Evolutionary conservation across 2,888 invertebrate species (phyloP).

Genomic region (Agrochola circellaris): DNA sequence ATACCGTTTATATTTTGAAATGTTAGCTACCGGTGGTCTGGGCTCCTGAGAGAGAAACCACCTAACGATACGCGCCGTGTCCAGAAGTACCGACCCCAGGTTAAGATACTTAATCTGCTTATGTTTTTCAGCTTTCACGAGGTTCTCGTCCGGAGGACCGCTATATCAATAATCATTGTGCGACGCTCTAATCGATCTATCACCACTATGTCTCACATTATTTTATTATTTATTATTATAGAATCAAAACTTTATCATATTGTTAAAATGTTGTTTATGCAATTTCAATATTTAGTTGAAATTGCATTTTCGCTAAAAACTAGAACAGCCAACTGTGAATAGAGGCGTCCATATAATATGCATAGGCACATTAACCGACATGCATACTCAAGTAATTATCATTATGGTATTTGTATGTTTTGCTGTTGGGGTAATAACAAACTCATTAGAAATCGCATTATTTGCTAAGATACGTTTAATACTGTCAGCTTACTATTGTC

Average conservation of each 20-base stretch:
- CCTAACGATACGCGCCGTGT: too few relatives aligned
- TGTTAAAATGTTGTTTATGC: background rate
- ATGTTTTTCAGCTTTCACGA: too few relatives aligned
- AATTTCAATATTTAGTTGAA: background rate
- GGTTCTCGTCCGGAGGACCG: too few relatives aligned
- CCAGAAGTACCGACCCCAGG: too few relatives aligned
- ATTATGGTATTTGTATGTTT: background rate
- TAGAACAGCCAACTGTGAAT: background rate
- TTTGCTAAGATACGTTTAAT: background rate
- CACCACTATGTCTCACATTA: too few relatives aligned
- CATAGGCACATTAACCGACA: background rate
- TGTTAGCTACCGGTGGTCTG: too few relatives aligned
- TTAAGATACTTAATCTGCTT: too few relatives aligned
- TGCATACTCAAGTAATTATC: background rate
- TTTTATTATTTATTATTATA: background rate
- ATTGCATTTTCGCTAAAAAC: background rate
- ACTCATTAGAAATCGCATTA: background rate
- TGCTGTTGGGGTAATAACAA: background rate
- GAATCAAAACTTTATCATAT: background rate
- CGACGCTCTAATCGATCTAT: too few relatives aligned
- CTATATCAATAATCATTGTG: too few relatives aligned
- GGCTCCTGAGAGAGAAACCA: too few relatives aligned
- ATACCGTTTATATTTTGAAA: too few relatives aligned
- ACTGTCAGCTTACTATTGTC: background rate
- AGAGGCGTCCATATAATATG: background rate